Percentiles rank a stretch among this genome's conserved stretches.
phyloP scores from a whole-genome alignment of 2,113 vertebrate species.

The Danionella cerebrum region DNA sequence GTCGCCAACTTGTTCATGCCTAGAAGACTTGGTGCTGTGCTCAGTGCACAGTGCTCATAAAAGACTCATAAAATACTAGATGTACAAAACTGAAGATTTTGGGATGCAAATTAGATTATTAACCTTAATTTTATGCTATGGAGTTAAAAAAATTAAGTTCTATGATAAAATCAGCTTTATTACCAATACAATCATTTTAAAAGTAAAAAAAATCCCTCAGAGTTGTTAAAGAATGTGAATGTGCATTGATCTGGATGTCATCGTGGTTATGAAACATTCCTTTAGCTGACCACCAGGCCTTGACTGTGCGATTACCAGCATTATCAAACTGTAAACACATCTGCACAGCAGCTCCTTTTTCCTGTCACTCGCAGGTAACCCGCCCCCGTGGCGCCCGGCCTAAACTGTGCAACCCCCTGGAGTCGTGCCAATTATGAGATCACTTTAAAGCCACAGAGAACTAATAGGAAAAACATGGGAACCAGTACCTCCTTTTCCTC shows the following conservation, averaged over 20 bases:
- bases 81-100: no score
- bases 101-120: no score
- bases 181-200: not conserved
- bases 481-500: conserved; percentile 34
- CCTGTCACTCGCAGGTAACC: conserved; percentile 74
- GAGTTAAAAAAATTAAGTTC: no score
- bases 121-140: no score
- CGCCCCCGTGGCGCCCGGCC: conserved; percentile 68
- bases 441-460: conserved; percentile 68
- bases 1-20: no score
- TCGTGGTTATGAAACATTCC: conserved; percentile 30
- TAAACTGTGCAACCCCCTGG: conserved; percentile 73
- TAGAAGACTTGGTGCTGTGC: no score
- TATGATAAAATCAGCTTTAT: not conserved
- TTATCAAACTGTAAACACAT: conserved; percentile 73
- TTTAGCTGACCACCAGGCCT: conserved; percentile 31
- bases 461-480: conserved; percentile 77
- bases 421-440: conserved; percentile 76
- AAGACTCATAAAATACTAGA: no score
- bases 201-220: not conserved
- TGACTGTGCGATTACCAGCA: conserved; percentile 51
- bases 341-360: conserved; percentile 59
- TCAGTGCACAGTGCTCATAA: no score
- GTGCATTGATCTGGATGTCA: not conserved
- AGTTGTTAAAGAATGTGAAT: not conserved